A percentile compares a stretch with the other conserved stretches of the same genome.
These are phyloP conservation scores for Eptesicus fuscus DNA, from an alignment of 2,113 vertebrate species.

Conservation along the genomic window DNA sequence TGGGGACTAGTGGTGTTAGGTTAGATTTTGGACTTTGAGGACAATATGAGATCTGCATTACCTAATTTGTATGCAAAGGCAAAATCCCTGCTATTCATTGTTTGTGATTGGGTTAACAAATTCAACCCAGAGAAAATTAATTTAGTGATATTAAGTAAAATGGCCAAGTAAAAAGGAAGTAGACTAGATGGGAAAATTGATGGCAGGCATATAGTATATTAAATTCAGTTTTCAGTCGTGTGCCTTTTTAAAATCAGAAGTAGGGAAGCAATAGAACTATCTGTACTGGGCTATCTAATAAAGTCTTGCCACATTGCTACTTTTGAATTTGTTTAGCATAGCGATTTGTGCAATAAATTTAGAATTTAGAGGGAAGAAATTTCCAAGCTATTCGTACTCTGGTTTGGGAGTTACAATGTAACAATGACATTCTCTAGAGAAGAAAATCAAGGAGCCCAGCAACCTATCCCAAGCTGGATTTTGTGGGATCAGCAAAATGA, in stretches of 20 bases:
- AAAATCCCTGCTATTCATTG: background rate
- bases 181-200: background rate
- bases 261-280: background rate
- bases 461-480: constrained; percentile 32
- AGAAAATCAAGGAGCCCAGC: constrained; percentile 23
- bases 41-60: background rate
- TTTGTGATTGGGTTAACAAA: constrained; percentile 9
- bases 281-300: constrained; percentile 4
- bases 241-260: constrained; percentile 19
- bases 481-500: constrained; percentile 53
- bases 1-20: background rate
- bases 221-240: background rate
- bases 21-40: background rate
- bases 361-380: background rate
- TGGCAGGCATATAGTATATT: background rate
- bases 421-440: background rate
- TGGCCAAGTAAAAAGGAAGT: background rate
- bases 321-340: constrained; percentile 43
- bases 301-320: background rate
- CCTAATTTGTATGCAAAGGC: background rate
- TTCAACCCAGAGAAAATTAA: constrained; percentile 50
- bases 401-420: background rate
- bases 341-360: background rate
- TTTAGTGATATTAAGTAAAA: constrained; percentile 35
- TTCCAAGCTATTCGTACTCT: background rate